Evolutionary conservation across 2,113 vertebrate genomes (phyloP), one percentile per base, ranked within the genome.

Genomic region (Campylomormyrus tamandua): DNA sequence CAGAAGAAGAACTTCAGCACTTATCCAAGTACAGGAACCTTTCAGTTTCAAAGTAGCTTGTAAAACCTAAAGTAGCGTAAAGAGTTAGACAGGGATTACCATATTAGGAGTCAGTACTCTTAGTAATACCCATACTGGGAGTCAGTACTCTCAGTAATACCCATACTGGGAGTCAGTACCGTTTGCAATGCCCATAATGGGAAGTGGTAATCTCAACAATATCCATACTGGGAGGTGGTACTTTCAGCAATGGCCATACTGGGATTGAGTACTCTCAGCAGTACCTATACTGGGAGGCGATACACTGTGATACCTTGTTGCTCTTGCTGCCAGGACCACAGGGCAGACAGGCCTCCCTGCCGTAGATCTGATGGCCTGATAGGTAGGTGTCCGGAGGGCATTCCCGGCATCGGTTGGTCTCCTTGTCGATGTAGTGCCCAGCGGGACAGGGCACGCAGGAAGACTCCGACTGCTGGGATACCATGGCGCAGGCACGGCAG

Each of bases 311-410:
- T 91, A 99, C 98, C 97, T 97, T 95, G 90, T 96, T 97, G 91
- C 96, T 99, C 87, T 53, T 96, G 94, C 97, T 99, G 84, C 95
- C 96, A 1, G 98, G 98, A 15, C 98, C 98, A 58, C 98, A 99
- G 0, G 96, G 94, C 91, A 97, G 93, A 92, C 98, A 99, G 89
- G 97, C 96, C 1, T 97, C 97, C 13, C 56, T 91, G 70, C 98
- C 97, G 0, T 96, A 97, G 39, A 97, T 95, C 91, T 97, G 94
- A 87, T 98, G 98, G 56, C 97, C 92, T 53, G 97, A 96, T 39
- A 99, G 96, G 95, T 97, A 96, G 0, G 98, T 98, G 94, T 97
- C 95, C 10, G 27, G 91, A 0, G 97, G 97, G 90, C 98, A 99
- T 92, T 98, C 97, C 83, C 94, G 93, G 94, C 98, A 99, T 93